phyloP scores from a whole-genome alignment of 2,113 vertebrate species.

The Melanostigma gelatinosum region DNA sequence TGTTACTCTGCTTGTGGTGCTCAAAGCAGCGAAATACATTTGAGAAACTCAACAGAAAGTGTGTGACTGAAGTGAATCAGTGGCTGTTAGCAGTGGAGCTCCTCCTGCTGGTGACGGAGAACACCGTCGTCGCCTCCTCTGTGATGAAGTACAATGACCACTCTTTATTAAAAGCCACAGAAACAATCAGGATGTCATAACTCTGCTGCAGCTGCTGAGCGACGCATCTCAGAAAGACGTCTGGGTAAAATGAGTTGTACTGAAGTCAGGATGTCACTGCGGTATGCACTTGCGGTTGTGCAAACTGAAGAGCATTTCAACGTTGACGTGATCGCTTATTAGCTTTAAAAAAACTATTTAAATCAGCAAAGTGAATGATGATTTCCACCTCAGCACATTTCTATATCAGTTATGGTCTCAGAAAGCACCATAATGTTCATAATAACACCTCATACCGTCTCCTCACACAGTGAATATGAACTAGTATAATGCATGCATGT shows the following conservation, averaged over 20 bases:
- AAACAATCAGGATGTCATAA: neutral
- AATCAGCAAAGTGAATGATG: neutral
- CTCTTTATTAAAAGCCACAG: neutral
- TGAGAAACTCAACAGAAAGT: no score
- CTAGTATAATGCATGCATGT: conserved; percentile 5
- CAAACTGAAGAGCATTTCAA: neutral
- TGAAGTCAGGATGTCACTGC: no score
- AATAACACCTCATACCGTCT: conserved; percentile 12
- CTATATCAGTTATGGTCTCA: neutral
- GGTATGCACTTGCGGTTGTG: no score
- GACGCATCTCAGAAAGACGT: neutral
- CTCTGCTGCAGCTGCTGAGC: neutral
- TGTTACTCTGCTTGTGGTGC: no score
- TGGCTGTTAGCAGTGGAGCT: neutral
- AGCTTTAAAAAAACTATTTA: no score
- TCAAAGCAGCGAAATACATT: no score
- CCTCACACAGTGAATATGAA: neutral
- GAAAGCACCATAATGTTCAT: neutral
- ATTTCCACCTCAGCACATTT: neutral
- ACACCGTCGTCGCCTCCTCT: no score
- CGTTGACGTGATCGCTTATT: neutral
- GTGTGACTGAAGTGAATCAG: neutral
- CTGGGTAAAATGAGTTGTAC: neutral
- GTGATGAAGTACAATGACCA: no score
- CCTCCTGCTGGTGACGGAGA: neutral